Percentiles rank a stretch among this genome's conserved stretches.
Conservation (phyloP, 1,140 invertebrate genomes). For the Tribolium castaneum region DNA sequence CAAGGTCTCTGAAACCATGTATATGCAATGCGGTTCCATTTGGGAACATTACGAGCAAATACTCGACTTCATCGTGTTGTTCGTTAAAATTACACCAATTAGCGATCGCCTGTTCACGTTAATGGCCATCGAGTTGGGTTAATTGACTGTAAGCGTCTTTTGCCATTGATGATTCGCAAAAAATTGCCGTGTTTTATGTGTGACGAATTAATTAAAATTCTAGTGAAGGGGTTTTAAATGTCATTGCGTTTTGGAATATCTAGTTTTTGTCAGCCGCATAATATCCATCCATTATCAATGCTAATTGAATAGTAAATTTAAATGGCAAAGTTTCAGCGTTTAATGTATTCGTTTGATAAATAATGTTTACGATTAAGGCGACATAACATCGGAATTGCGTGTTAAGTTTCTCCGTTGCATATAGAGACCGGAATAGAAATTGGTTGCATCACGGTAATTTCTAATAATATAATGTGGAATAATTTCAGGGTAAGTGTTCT, state of each 20-base stretch:
- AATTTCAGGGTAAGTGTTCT: not conserved
- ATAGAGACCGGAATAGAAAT: not conserved
- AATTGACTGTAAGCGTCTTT: constrained; percentile 6
- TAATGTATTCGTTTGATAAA: not conserved
- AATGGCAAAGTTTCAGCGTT: not conserved
- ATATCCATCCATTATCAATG: not conserved
- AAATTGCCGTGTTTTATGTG: not conserved
- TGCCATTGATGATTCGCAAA: not conserved
- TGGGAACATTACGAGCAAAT: constrained; percentile 11
- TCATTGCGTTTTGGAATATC: not conserved
- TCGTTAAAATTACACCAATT: constrained; percentile 33
- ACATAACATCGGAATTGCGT: not conserved
- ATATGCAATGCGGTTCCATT: constrained; percentile 22
- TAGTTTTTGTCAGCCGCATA: not conserved
- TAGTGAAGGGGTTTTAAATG: no score
- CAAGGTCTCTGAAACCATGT: not conserved
- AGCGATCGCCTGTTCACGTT: constrained; percentile 3
- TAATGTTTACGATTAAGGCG: not conserved
- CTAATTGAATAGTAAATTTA: not conserved
- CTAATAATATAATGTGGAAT: not conserved
- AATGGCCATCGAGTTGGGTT: not conserved
- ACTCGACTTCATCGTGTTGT: constrained; percentile 1
- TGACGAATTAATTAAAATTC: no score
- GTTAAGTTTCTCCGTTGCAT: not conserved
- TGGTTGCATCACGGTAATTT: not conserved